Evolutionary conservation across 1,140 invertebrate species (phyloP).

Genomic region (Batillaria attramentaria): DNA sequence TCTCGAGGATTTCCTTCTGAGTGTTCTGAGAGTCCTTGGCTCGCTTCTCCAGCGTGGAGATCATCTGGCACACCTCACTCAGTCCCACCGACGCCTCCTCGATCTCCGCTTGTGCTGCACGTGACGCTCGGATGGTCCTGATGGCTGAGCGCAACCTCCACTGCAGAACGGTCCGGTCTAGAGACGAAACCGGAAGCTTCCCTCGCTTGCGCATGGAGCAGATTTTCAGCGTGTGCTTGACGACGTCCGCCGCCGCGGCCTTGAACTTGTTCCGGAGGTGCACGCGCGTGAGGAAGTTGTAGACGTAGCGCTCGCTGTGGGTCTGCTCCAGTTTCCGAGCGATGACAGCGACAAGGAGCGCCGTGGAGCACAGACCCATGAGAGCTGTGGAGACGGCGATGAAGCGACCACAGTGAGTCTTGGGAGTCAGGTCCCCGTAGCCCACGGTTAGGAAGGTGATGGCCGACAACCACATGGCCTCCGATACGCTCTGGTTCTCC

Average conservation of each 20-base stretch:
- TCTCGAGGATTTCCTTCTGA: conserved; percentile 8
- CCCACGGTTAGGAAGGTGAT: conserved; percentile 71
- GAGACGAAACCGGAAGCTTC: not conserved
- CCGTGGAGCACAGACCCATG: conserved; percentile 70
- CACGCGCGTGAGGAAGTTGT: conserved; percentile 70
- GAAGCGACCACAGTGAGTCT: conserved; percentile 68
- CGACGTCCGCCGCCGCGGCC: conserved; percentile 68
- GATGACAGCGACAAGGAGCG: conserved; percentile 70
- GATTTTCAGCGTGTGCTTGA: conserved; percentile 56
- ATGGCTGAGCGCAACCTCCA: conserved; percentile 40
- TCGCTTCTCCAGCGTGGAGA: conserved; percentile 13
- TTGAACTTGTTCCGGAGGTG: conserved; percentile 67
- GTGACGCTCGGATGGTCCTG: conserved; percentile 31
- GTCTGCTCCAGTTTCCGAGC: conserved; percentile 68
- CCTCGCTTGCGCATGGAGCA: conserved; percentile 37
- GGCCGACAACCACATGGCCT: conserved; percentile 69
- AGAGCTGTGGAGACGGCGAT: conserved; percentile 70
- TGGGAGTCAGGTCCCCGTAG: conserved; percentile 68
- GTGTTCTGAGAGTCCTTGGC: not conserved
- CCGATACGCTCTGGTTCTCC: conserved; percentile 44
- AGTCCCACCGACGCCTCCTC: conserved; percentile 42
- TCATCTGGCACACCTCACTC: conserved; percentile 37
- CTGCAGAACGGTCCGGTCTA: conserved; percentile 29
- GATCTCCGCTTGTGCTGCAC: conserved; percentile 23
- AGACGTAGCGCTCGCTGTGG: conserved; percentile 69